phyloP scores from a whole-genome alignment of 2,797 vertebrate genomes.

The Masticophis lateralis region DNA sequence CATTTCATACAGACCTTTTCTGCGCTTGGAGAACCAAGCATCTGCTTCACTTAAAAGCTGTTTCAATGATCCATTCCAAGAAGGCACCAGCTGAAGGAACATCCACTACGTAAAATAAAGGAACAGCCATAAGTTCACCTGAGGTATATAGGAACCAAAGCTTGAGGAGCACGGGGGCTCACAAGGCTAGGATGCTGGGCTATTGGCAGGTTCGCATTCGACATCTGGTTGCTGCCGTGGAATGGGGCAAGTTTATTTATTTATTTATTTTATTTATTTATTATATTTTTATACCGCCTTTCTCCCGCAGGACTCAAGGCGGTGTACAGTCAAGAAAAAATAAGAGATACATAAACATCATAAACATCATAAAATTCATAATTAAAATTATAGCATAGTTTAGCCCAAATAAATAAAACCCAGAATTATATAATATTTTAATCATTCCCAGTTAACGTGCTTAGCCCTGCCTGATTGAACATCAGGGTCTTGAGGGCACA shows the following conservation, averaged over 20 bases:
- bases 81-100: conserved; percentile 92
- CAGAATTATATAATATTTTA: no score
- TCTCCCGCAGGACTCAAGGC: no score
- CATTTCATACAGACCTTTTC: conserved; percentile 75
- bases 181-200: background rate
- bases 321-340: no score
- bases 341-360: no score
- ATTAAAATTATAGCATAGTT: no score
- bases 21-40: conserved; percentile 89
- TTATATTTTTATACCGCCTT: no score
- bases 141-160: background rate
- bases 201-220: background rate
- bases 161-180: background rate
- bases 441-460: no score
- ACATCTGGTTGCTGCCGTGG: background rate
- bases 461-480: no score
- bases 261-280: no score
- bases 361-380: no score
- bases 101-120: conserved; percentile 83
- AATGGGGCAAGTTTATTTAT: background rate
- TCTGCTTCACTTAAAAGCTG: conserved; percentile 91
- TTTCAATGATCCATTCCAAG: conserved; percentile 92
- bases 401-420: no score
- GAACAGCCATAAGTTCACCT: background rate
- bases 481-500: no score